Evolutionary conservation across 1,140 invertebrate genomes (phyloP), one percentile per base, ranked within the genome.

Genomic region (Trichogramma pretiosum): DNA sequence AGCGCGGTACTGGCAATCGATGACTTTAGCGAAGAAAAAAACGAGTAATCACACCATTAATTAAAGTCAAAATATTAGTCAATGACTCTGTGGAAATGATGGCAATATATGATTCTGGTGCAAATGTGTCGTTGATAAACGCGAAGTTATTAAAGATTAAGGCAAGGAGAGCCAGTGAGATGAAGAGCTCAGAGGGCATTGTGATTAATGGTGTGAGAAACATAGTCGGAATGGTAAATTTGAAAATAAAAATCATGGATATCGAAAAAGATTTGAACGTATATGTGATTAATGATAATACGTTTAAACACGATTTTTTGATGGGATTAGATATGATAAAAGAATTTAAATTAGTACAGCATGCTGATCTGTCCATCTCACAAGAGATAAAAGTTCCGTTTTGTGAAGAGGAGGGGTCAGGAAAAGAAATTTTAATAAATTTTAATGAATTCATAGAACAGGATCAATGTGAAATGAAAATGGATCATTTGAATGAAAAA

Each of bases 21-120:
- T n/a, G n/a, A n/a, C n/a, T n/a, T n/a, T n/a, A n/a, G n/a, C 14
- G 22, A 50, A 44, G 9, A 43, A 49, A 54, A 50, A 53, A 53
- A 53, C 38, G 32, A 44, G 38, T 46, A 46, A 22, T 26, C 19
- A 41, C 36, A 49, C 46, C 46, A 49, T 39, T 49, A 41, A 49
- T 53, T 40, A 40, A 49, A 26, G 16, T 46, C 33, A 45, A 49
- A 21, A 24, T 49, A 33, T 24, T 35, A 35, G 19, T 46, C 26
- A 22, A 46, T 40, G 39, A 50, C 18, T 48, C 34, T 18, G 35
- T 50, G 32, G 37, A 32, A n/a, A 37, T 36, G 23, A 24, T 30
- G 18, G 46, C 21, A 22, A 16, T 46, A 18, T 51, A 51, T 42
- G 49, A 51, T 30, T 26, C 50, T 47, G 39, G 45, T 16, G 47